These are phyloP conservation scores for Brachionus paranguensis DNA, from an alignment of 1,140 invertebrate species.

Conservation along the genomic window DNA sequence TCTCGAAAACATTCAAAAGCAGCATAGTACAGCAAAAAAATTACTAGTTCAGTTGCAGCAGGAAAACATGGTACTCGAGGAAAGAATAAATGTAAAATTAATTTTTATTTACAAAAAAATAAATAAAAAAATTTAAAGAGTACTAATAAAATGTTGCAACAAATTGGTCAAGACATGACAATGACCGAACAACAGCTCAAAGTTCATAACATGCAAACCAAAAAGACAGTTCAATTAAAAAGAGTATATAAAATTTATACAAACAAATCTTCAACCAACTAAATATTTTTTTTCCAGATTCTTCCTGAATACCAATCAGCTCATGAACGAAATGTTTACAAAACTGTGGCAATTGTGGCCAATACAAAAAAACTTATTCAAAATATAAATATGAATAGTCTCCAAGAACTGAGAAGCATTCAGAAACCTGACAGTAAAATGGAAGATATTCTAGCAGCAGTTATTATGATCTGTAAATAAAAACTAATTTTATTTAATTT, in stretches of 20 bases:
- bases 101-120: background rate
- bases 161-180: slow-evolving; percentile 54
- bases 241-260: slow-evolving; percentile 44
- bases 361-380: slow-evolving; percentile 55
- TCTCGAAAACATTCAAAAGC: slow-evolving; percentile 47
- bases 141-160: slow-evolving; percentile 51
- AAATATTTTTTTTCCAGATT: slow-evolving; percentile 40
- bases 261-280: background rate
- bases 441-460: slow-evolving; percentile 52
- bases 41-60: slow-evolving; percentile 52
- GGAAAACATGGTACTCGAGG: slow-evolving; percentile 54
- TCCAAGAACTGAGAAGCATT: slow-evolving; percentile 51
- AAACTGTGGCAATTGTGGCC: slow-evolving; percentile 53
- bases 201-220: slow-evolving; percentile 44
- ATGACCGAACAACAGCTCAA: slow-evolving; percentile 54
- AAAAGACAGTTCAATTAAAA: slow-evolving; percentile 45
- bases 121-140: slow-evolving; percentile 43
- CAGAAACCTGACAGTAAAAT: slow-evolving; percentile 53
- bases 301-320: slow-evolving; percentile 55
- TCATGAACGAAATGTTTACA: slow-evolving; percentile 54
- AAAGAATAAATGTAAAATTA: slow-evolving; percentile 50
- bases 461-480: slow-evolving; percentile 54
- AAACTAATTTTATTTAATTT: background rate
- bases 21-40: slow-evolving; percentile 47
- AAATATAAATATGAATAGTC: slow-evolving; percentile 49